These are phyloP conservation scores for Limosa lapponica DNA, from an alignment of 2,797 vertebrate genomes.

Conservation along the genomic window DNA sequence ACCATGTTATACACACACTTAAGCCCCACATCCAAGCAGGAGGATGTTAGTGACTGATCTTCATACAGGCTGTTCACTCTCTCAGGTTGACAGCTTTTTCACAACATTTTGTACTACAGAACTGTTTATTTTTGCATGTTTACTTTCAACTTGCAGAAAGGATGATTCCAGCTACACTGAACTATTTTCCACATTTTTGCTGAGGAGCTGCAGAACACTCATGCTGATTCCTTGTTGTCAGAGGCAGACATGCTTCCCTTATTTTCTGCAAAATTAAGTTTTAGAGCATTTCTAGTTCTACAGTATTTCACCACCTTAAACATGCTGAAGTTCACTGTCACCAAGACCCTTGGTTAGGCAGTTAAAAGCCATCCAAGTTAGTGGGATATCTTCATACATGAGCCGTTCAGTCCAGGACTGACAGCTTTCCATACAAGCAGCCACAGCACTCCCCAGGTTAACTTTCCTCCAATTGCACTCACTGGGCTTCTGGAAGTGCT, in stretches of 20 bases:
- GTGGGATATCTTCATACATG: background rate
- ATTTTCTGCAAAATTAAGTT: background rate
- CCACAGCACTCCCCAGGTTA: background rate
- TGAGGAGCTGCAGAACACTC: background rate
- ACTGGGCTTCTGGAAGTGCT: background rate
- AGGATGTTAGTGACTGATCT: background rate
- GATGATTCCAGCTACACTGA: background rate
- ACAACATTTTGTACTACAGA: background rate
- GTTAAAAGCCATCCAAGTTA: background rate
- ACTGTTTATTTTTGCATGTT: background rate
- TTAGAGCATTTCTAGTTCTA: background rate
- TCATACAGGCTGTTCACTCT: background rate
- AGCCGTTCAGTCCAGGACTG: background rate
- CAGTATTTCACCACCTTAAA: background rate
- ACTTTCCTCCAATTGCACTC: background rate
- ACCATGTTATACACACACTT: background rate
- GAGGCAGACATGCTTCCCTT: background rate
- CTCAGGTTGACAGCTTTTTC: background rate
- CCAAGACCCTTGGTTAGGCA: background rate
- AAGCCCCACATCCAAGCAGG: background rate
- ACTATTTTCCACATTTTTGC: background rate
- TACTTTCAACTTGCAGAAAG: background rate
- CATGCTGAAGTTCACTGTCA: background rate
- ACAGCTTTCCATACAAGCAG: background rate
- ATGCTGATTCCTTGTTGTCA: background rate